A percentile compares a stretch with the other conserved stretches of the same genome.
phyloP scores from a whole-genome alignment of 1,140 invertebrate genomes.

The Heliconius hermathena region DNA sequence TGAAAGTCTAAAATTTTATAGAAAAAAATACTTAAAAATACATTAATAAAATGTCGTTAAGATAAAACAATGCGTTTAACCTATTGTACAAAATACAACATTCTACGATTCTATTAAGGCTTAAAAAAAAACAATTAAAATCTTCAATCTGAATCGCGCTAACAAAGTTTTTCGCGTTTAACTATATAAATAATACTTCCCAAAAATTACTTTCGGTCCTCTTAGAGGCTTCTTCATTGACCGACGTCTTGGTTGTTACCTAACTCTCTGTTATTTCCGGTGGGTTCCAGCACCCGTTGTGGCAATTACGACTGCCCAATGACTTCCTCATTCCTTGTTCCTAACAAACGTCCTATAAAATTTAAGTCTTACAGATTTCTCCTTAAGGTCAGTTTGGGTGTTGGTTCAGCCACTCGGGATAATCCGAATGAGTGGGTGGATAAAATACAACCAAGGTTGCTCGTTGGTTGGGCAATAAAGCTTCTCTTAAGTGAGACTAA shows the following conservation, averaged over 20 bases:
- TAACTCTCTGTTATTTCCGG: neutral
- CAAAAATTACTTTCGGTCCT: neutral
- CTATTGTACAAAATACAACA: neutral
- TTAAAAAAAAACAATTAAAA: neutral
- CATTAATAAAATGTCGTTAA: too few species aligned
- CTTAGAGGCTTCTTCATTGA: slow-evolving; percentile 12
- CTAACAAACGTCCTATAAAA: neutral
- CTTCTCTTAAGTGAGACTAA: too few species aligned
- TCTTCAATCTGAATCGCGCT: neutral
- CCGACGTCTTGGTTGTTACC: neutral
- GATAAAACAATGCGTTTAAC: neutral
- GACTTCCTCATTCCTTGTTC: neutral
- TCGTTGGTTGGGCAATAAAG: too few species aligned
- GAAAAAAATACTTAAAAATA: neutral
- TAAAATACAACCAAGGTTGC: too few species aligned
- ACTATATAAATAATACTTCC: neutral
- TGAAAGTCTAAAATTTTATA: neutral
- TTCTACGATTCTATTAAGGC: neutral
- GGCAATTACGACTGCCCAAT: neutral
- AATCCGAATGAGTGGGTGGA: neutral
- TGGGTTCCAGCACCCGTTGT: neutral
- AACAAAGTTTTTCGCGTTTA: neutral
- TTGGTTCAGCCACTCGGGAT: neutral
- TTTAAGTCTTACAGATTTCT: neutral
- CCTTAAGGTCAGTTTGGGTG: slow-evolving; percentile 7